These are phyloP conservation scores for Holacanthella duospinosa DNA, from an alignment of 2,888 invertebrate genomes.

Conservation along the genomic window DNA sequence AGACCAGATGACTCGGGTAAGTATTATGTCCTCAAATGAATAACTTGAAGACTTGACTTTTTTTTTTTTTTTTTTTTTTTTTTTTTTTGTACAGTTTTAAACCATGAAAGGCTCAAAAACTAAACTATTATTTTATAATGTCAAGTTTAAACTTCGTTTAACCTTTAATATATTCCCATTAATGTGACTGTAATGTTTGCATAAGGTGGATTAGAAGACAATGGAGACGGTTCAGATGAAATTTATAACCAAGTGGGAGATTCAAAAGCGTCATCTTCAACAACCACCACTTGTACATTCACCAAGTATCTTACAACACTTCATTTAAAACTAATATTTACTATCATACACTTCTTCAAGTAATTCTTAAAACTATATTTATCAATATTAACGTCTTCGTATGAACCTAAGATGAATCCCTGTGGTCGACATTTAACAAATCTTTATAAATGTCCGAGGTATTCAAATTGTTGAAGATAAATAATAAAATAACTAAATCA, in stretches of 20 bases:
- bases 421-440: too few relatives aligned
- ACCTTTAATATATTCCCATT: background rate
- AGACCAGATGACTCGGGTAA: background rate
- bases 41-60: too few relatives aligned
- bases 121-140: background rate
- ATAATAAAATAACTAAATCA: too few relatives aligned
- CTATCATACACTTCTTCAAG: background rate
- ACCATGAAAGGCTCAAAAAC: background rate
- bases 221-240: background rate
- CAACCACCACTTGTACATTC: background rate
- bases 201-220: constrained; percentile 5
- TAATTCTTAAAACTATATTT: too few relatives aligned
- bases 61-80: too few relatives aligned
- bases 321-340: background rate
- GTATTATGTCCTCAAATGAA: too few relatives aligned
- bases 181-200: constrained; percentile 1
- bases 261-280: background rate
- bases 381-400: too few relatives aligned
- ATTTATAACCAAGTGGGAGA: background rate
- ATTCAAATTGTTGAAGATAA: too few relatives aligned
- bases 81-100: too few relatives aligned
- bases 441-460: too few relatives aligned
- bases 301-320: background rate
- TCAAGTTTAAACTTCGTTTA: background rate
- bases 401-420: too few relatives aligned